Conservation (phyloP, 2,797 vertebrate species). For the Protosalanx chinensis region DNA sequence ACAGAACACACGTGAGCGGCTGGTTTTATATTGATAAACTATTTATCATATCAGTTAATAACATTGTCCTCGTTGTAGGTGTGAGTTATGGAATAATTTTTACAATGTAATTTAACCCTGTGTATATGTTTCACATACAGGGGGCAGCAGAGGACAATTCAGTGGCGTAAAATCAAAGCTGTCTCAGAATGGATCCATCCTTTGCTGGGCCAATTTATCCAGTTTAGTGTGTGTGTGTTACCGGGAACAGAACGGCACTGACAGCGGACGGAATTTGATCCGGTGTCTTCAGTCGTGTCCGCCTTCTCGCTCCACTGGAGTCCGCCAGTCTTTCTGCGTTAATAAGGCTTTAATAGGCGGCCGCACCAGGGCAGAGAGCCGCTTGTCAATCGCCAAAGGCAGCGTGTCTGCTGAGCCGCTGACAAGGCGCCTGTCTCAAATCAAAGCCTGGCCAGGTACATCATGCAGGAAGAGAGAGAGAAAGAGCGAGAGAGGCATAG, state of each 20-base stretch:
- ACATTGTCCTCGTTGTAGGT: no score
- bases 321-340: not conserved
- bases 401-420: not conserved
- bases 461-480: not conserved
- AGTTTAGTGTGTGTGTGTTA: no score
- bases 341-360: not conserved
- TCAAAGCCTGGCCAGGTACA: conserved; percentile 1
- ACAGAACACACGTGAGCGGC: no score
- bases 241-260: not conserved
- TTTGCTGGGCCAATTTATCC: no score
- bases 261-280: not conserved
- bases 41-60: no score
- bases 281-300: not conserved
- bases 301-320: not conserved
- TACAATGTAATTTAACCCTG: no score
- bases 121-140: no score
- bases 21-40: no score
- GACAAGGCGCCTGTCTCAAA: conserved; percentile 2
- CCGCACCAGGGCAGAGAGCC: not conserved
- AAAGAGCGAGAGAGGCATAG: not conserved
- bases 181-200: no score
- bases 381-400: not conserved
- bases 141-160: no score
- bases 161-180: no score
- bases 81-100: no score